Conservation (phyloP, 2,113 vertebrate genomes). For the Rana temporaria region DNA sequence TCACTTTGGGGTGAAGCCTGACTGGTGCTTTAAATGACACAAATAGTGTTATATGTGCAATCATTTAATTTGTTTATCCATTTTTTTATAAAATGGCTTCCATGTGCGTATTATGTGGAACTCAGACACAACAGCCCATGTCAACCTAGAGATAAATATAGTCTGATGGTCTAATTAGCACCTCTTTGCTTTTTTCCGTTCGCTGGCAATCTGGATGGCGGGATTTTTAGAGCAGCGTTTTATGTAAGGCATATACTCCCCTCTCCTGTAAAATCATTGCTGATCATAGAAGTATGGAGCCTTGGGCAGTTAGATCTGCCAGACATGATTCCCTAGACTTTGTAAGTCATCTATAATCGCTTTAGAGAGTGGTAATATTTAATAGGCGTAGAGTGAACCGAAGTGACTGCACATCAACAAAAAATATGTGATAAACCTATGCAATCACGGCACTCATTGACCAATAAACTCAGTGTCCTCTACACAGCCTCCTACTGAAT, state of each 20-base stretch:
- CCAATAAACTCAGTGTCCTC: too few species aligned
- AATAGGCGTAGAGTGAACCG: neutral
- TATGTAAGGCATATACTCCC: neutral
- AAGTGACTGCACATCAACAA: too few species aligned
- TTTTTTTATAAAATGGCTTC: too few species aligned
- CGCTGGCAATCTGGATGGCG: neutral
- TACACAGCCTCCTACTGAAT: too few species aligned
- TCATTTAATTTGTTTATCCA: too few species aligned
- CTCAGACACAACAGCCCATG: neutral
- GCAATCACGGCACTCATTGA: too few species aligned
- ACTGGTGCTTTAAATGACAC: too few species aligned
- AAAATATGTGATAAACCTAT: too few species aligned
- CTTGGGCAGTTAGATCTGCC: constrained; percentile 11
- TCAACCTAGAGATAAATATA: neutral
- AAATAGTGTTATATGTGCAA: neutral
- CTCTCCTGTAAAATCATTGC: neutral
- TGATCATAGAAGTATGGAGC: neutral
- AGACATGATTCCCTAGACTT: constrained; percentile 10
- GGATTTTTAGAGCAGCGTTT: neutral
- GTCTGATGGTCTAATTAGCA: constrained; percentile 25
- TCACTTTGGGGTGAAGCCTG: too few species aligned
- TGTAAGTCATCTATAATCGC: neutral
- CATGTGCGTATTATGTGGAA: neutral
- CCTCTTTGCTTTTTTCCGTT: constrained; percentile 31
- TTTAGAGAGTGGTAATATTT: neutral